Conservation (phyloP, 37 sponge, comb jelly and placozoan genomes). For the Mnemiopsis leidyi region DNA sequence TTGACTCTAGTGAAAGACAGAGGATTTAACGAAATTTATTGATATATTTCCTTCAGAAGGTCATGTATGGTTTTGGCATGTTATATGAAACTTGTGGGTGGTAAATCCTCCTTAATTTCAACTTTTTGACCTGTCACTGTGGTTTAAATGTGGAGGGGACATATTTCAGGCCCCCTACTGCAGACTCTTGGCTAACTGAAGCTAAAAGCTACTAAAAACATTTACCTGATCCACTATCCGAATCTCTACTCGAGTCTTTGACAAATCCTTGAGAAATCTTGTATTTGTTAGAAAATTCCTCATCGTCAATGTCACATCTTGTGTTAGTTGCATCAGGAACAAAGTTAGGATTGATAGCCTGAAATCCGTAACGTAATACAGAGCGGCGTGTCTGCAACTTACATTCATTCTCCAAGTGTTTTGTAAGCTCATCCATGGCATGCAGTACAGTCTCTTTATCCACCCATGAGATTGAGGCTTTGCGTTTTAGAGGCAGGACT, state of each 20-base stretch:
- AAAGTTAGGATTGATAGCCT: conserved; percentile 9
- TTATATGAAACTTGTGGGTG: too few species aligned
- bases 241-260: not conserved
- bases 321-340: conserved; percentile 9
- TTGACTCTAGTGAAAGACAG: too few species aligned
- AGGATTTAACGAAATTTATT: too few species aligned
- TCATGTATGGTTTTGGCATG: too few species aligned
- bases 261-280: not conserved
- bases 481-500: not conserved
- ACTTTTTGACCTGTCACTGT: too few species aligned
- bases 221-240: not conserved
- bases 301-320: conserved; percentile 42
- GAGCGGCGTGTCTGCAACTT: not conserved
- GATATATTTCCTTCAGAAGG: too few species aligned
- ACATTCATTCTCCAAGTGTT: not conserved
- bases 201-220: too few species aligned
- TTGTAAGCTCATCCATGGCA: not conserved
- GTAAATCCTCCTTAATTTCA: too few species aligned
- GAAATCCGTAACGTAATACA: not conserved
- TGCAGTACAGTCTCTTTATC: conserved; percentile 7
- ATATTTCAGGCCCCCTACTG: too few species aligned
- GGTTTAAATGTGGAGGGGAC: too few species aligned
- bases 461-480: not conserved
- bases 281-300: not conserved
- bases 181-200: too few species aligned